Percentiles rank a stretch among this genome's conserved stretches.
These are phyloP conservation scores for Burhinus bistriatus DNA, from an alignment of 2,113 vertebrate species.

Conservation along the genomic window DNA sequence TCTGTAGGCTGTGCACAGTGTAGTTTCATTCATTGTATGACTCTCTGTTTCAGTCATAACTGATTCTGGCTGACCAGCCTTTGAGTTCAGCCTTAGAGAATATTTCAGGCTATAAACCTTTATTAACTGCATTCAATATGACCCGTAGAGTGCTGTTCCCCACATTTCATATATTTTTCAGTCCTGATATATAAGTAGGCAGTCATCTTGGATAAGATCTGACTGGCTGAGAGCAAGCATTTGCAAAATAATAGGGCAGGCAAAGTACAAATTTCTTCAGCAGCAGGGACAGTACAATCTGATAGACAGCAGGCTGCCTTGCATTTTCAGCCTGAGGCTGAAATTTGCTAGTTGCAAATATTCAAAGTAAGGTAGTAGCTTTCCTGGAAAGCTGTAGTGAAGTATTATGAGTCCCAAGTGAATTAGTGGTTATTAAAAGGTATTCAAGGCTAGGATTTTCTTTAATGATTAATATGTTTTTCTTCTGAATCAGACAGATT, in stretches of 20 bases:
- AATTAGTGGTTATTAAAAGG: neutral
- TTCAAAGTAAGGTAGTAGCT: neutral
- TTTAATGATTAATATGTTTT: neutral
- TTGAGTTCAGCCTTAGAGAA: neutral
- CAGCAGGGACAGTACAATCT: neutral
- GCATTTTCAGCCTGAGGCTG: neutral
- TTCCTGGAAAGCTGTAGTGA: neutral
- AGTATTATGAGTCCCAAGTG: neutral
- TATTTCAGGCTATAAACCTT: neutral
- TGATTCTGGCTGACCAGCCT: neutral
- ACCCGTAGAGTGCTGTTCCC: neutral
- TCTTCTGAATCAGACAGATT: neutral
- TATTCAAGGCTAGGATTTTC: neutral
- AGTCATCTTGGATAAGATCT: neutral
- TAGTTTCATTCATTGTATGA: neutral
- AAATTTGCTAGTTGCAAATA: neutral
- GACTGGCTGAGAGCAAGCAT: neutral
- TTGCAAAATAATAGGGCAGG: neutral
- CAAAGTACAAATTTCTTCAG: neutral
- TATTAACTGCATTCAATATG: neutral
- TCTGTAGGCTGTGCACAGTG: neutral
- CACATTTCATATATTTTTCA: neutral
- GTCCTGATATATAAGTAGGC: neutral
- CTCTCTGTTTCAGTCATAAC: neutral
- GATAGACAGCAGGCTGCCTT: neutral